Conservation (phyloP, 2,113 vertebrate species). For the Nycticryphes semicollaris region DNA sequence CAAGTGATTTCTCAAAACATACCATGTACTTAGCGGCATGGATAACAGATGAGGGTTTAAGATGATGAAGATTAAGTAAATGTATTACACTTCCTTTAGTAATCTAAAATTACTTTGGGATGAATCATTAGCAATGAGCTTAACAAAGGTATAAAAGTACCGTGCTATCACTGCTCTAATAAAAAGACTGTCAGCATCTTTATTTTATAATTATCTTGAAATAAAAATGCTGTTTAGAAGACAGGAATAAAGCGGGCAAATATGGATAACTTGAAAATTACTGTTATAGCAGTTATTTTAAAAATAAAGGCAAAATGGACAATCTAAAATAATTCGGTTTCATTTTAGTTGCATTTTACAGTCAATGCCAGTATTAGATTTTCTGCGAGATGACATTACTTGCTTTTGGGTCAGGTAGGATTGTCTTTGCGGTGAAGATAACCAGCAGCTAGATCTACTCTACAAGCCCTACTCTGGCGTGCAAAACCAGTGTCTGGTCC, state of each 20-base stretch:
- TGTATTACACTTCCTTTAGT: conserved; percentile 32
- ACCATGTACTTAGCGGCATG: neutral
- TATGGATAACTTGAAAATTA: neutral
- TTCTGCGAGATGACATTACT: neutral
- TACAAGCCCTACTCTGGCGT: neutral
- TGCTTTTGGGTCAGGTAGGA: neutral
- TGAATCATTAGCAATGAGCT: conserved; percentile 43
- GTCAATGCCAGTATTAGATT: neutral
- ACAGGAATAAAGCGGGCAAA: conserved; percentile 47
- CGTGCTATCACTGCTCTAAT: conserved; percentile 16
- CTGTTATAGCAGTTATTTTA: neutral
- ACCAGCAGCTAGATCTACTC: neutral
- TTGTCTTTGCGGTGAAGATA: conserved; percentile 7
- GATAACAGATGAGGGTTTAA: neutral
- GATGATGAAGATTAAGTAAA: conserved; percentile 42
- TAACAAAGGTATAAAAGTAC: neutral
- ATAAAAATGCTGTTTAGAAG: conserved; percentile 33
- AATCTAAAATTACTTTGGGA: conserved; percentile 48
- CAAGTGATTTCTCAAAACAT: conserved; percentile 1
- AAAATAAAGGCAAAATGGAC: neutral
- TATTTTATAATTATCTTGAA: conserved; percentile 52
- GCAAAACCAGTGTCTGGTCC: neutral
- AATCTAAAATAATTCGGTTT: neutral
- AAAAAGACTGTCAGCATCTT: conserved; percentile 44
- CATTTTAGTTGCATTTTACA: neutral